Conservation (phyloP, 2,113 vertebrate species). For the Lagopus muta region DNA sequence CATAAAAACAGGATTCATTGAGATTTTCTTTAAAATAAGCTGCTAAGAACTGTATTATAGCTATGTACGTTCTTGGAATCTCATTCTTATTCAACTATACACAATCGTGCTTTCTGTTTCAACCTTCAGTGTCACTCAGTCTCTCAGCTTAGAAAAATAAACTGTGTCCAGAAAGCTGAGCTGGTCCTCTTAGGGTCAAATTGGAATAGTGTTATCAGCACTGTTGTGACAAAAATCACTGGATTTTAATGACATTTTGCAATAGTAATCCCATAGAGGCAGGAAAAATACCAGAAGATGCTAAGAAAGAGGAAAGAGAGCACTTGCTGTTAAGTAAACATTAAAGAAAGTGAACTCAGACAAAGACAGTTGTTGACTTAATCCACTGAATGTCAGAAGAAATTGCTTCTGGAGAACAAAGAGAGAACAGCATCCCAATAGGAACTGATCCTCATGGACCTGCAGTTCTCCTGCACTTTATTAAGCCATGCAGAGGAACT, state of each 20-base stretch:
- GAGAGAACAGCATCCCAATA: not conserved
- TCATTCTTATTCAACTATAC: not conserved
- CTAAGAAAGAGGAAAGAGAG: not conserved
- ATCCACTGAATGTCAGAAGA: not conserved
- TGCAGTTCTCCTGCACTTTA: not conserved
- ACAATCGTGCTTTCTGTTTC: not conserved
- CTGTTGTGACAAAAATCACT: constrained; percentile 2
- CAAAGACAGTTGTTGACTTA: not conserved
- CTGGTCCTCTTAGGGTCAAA: not conserved
- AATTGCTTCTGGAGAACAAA: not conserved
- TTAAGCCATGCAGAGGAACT: not conserved
- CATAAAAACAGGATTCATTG: not conserved
- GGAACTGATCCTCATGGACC: not conserved
- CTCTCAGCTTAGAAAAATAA: not conserved
- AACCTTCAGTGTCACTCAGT: not conserved
- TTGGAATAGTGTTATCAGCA: not conserved
- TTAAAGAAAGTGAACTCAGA: constrained; percentile 3
- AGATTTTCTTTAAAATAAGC: not conserved
- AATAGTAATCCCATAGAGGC: not conserved
- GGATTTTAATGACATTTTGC: not conserved
- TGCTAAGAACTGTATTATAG: not conserved
- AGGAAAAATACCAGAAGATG: not conserved
- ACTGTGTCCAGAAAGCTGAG: not conserved
- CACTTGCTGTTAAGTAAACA: not conserved
- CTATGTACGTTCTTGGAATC: not conserved